A percentile compares a stretch with the other conserved stretches of the same genome.
phyloP scores from a whole-genome alignment of 2,113 vertebrate genomes.

The Hucho hucho region DNA sequence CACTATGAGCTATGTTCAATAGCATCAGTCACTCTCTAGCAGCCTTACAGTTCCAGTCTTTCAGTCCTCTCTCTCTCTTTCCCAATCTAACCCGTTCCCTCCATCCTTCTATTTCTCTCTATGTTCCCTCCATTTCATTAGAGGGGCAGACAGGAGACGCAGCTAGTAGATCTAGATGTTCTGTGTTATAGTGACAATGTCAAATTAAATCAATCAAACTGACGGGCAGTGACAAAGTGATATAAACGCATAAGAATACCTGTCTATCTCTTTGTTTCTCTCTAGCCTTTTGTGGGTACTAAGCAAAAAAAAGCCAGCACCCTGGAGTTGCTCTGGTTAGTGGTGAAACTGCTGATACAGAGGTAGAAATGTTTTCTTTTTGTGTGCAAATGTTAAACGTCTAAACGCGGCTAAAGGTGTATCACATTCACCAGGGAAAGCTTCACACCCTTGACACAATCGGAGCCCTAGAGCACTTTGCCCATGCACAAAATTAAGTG shows the following conservation, averaged over 20 bases:
- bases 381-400: too few relatives aligned
- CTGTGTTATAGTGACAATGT: neutral
- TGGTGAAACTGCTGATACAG: too few relatives aligned
- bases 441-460: too few relatives aligned
- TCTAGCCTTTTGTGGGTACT: neutral
- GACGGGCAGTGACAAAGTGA: neutral
- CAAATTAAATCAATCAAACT: neutral
- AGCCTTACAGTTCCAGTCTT: neutral
- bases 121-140: neutral
- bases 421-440: too few relatives aligned
- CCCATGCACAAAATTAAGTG: too few relatives aligned
- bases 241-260: neutral
- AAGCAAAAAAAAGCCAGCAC: too few relatives aligned
- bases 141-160: neutral
- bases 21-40: neutral
- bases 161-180: neutral
- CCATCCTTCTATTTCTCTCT: neutral
- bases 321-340: too few relatives aligned
- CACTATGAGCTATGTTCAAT: neutral
- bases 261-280: neutral
- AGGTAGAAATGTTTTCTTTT: too few relatives aligned
- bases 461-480: too few relatives aligned
- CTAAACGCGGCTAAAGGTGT: too few relatives aligned
- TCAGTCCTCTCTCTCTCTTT: neutral
- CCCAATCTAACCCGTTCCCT: neutral